Evolutionary conservation across 2,797 vertebrate genomes (phyloP).

Genomic region (Siniperca obscura): DNA sequence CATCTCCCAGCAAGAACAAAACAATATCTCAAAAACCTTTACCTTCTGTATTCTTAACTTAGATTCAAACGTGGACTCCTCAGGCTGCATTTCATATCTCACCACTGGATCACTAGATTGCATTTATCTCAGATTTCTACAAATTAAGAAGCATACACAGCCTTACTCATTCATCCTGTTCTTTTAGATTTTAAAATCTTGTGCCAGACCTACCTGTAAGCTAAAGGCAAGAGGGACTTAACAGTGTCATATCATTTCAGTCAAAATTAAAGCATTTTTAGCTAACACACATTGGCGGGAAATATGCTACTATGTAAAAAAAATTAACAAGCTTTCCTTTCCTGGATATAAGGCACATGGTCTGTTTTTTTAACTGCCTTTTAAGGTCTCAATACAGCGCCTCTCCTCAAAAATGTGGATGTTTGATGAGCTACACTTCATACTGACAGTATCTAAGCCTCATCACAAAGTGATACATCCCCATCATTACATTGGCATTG

Average conservation of each 20-base stretch:
- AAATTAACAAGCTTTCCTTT: neutral
- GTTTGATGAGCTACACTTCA: constrained; percentile 37
- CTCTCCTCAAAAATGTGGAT: constrained; percentile 20
- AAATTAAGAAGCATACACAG: neutral
- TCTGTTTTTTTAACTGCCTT: neutral
- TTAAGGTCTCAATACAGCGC: neutral
- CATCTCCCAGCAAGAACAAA: constrained; percentile 7
- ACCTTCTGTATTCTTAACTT: constrained; percentile 16
- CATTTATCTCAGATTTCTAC: constrained; percentile 9
- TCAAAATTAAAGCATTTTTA: neutral
- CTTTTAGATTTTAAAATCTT: constrained; percentile 9
- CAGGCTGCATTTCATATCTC: neutral
- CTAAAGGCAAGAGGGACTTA: constrained; percentile 9
- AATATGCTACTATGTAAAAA: neutral
- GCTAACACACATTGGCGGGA: neutral
- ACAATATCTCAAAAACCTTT: constrained; percentile 7
- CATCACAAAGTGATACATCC: constrained; percentile 40
- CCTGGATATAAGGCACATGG: neutral
- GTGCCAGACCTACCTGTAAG: neutral
- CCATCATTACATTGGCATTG: constrained; percentile 35
- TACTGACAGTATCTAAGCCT: constrained; percentile 28
- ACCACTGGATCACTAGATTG: constrained; percentile 1
- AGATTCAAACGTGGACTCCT: constrained; percentile 12
- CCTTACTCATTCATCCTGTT: neutral
- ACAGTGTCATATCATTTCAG: neutral